Evolutionary conservation across 1,140 invertebrate genomes (phyloP).

Genomic region (Medauroidea extradentata): DNA sequence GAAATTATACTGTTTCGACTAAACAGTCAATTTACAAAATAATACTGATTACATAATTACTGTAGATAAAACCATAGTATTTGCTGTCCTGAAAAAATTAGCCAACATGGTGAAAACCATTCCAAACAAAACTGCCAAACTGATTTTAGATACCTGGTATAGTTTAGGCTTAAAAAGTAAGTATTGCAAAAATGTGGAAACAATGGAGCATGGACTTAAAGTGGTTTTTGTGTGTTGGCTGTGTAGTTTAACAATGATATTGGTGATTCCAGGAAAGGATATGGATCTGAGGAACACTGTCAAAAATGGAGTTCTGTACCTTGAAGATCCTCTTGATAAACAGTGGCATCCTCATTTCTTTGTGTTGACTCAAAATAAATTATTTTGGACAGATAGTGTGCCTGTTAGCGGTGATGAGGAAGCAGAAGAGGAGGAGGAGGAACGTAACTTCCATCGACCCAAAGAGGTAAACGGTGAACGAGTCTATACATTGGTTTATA

Average conservation of each 20-base stretch:
- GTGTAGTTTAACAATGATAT: too few species aligned
- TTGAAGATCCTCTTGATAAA: slow-evolving; percentile 85
- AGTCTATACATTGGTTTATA: too few species aligned
- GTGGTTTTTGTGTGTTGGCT: neutral
- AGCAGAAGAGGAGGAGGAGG: slow-evolving; percentile 47
- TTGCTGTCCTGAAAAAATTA: too few species aligned
- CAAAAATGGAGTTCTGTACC: slow-evolving; percentile 86
- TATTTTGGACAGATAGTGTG: slow-evolving; percentile 75
- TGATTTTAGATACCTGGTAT: too few species aligned
- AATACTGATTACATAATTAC: neutral
- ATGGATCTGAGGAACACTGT: slow-evolving; percentile 83
- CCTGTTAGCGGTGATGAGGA: slow-evolving; percentile 55
- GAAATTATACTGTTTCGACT: too few species aligned
- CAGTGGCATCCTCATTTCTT: slow-evolving; percentile 95
- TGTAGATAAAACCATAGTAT: too few species aligned
- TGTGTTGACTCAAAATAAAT: slow-evolving; percentile 82
- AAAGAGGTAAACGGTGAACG: slow-evolving; percentile 40
- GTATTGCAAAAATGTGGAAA: too few species aligned
- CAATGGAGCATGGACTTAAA: neutral
- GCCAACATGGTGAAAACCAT: too few species aligned
- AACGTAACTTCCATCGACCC: slow-evolving; percentile 32
- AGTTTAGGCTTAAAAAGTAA: too few species aligned
- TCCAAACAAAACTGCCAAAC: too few species aligned
- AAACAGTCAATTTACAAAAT: neutral
- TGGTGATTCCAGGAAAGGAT: slow-evolving; percentile 50